Evolutionary conservation across 2,888 invertebrate species (phyloP).

Genomic region (Synanthedon andrenaeformis): DNA sequence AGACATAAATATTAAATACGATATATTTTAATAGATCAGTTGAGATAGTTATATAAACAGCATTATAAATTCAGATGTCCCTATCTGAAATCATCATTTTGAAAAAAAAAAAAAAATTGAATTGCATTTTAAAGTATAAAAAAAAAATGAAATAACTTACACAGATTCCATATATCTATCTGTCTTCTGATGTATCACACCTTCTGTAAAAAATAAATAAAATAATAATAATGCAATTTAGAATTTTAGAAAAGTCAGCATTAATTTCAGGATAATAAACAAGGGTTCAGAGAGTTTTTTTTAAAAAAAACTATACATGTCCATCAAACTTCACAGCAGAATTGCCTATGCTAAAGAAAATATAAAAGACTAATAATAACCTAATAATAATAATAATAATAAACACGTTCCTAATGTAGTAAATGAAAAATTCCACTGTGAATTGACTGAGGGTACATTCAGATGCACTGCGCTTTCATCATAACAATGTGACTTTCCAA

Average conservation of each 20-base stretch:
- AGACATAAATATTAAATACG: neutral
- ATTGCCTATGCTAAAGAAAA: slow-evolving; percentile 38
- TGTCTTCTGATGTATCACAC: neutral
- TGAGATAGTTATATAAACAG: slow-evolving; percentile 16
- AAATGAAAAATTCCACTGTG: slow-evolving; percentile 23
- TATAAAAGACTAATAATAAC: slow-evolving; percentile 8
- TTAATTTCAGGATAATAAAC: neutral
- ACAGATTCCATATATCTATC: neutral
- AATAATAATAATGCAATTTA: slow-evolving; percentile 1
- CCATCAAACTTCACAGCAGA: slow-evolving; percentile 53
- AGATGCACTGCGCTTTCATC: slow-evolving; percentile 67
- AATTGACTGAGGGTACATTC: slow-evolving; percentile 48
- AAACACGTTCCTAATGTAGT: slow-evolving; percentile 28
- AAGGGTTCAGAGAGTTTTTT: slow-evolving; percentile 34
- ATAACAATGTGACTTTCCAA: slow-evolving; percentile 11
- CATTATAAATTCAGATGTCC: slow-evolving; percentile 17
- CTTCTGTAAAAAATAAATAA: neutral
- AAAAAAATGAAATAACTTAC: neutral
- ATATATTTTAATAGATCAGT: slow-evolving; percentile 7
- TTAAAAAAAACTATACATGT: slow-evolving; percentile 16
- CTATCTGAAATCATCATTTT: slow-evolving; percentile 16
- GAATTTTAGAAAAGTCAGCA: neutral
- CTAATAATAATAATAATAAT: slow-evolving; percentile 10
- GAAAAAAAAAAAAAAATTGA: neutral
- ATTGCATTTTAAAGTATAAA: neutral